Evolutionary conservation across 2,797 vertebrate genomes (phyloP), one percentile per base, ranked within the genome.

Genomic region (Falco biarmicus): DNA sequence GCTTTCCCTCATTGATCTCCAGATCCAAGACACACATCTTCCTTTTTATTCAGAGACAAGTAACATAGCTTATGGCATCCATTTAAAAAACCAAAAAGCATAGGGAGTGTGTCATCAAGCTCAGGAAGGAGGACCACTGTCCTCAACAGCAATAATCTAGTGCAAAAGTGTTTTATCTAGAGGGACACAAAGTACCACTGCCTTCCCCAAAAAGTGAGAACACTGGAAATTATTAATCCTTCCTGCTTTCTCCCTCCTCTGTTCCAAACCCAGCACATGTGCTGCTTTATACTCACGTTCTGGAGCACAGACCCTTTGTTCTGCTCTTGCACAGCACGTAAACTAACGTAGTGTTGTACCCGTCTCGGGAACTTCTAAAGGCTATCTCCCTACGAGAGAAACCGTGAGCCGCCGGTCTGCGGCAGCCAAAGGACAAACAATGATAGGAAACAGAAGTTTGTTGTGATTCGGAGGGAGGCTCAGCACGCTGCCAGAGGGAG

Each of bases 51-150:
- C 43, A 64, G 32, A 64, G 34, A 65, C 37, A 47, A 63, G 25
- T 12, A 6, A 21, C 11, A 1, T 6, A 25, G 8, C 77, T 66
- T 10, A 50, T 7, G 14, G 53, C 8, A 74, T 2, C 8, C 31
- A 50, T 65, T 68, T 2, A 11, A n/a, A 48, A 56, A 41, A 59
- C 14, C 17, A 34, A 5, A 8, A 34, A 6, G 4, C 1, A 2
- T 4, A n/a, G 6, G 11, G 39, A 66, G 24, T 8, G 15, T 28
- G 37, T 37, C 41, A 74, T 8, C 14, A 25, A n/a, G n/a, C 15
- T 8, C 20, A 22, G 0, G 2, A 20, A 66, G 47, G 11, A 71
- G 24, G 93, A 20, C 3, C 1, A 2, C 18, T 8, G 19, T 11
- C 61, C 9, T 39, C n/a, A 47, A 20, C 6, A 5, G 10, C 13